Evolutionary conservation across 2,888 invertebrate species (phyloP), one percentile per base, ranked within the genome.

Genomic region (Anticlea derivata): DNA sequence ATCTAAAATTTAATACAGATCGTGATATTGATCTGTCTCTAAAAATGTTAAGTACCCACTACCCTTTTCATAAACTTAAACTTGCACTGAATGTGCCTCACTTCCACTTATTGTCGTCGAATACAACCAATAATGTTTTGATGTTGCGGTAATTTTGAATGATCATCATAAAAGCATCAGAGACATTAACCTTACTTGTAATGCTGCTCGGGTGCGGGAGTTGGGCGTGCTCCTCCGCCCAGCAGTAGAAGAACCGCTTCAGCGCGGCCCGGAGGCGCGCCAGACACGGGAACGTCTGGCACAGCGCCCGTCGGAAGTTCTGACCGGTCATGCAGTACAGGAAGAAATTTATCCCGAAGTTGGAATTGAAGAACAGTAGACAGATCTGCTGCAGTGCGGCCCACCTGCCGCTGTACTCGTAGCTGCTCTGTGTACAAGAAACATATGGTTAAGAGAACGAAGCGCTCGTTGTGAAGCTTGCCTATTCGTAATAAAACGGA

Each of bases 281-380:
- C 5, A 73, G 22, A 20, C 74, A 75, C 0, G 80, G 79, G 8
- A 85, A 40, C 7, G 73, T 61, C 35, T 81, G 73, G 0, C 70
- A 49, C 6, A 94, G 81, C 0, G 92, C 93, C 26, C 91, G 92
- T 46, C 96, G 89, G 80, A 96, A 96, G 87, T 96, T 96, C 73
- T 95, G 94, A 0, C 96, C 96, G 65, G 94, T 94, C 37, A 95
- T 92, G 82, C 96, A 96, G 83, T 97, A 97, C 31, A 97, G 90
- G 1, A 94, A 91, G 74, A 96, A 96, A 83, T 96, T 96, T 46
- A 96, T 95, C 29, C 95, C 95, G 71, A 96, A 97, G 83, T 96
- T 96, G 3, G 95, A 94, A 71, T 96, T 92, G 83, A 96, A 97
- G 34, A 96, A 89, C 60, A 94, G 84, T 57, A 94, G 91, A 47